phyloP scores from a whole-genome alignment of 2,797 vertebrate genomes.

The Vultur gryphus region DNA sequence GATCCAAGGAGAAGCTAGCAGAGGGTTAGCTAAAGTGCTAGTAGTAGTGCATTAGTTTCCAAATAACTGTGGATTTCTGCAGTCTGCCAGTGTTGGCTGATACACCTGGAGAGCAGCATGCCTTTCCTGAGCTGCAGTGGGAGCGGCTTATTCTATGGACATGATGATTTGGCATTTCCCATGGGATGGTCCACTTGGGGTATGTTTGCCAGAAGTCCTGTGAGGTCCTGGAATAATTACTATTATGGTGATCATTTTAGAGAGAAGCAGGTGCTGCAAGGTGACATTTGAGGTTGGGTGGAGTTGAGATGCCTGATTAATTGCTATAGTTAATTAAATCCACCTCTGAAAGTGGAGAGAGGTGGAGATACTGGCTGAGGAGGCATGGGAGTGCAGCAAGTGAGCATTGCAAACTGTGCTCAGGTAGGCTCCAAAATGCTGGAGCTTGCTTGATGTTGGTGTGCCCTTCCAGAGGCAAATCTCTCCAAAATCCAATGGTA shows the following conservation, averaged over 20 bases:
- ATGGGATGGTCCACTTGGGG: background rate
- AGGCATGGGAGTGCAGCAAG: background rate
- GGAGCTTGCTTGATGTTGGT: background rate
- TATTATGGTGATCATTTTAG: background rate
- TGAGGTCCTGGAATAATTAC: constrained; percentile 4
- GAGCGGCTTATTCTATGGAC: background rate
- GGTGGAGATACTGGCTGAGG: background rate
- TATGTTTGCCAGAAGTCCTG: background rate
- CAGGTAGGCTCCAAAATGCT: background rate
- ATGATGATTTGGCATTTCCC: background rate
- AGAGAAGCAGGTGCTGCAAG: background rate
- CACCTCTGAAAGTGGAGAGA: background rate
- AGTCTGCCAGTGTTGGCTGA: background rate
- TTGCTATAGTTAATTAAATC: constrained; percentile 25
- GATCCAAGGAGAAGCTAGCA: background rate
- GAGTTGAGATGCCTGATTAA: constrained; percentile 28
- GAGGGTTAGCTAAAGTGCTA: background rate
- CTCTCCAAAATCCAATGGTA: background rate
- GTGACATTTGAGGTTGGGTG: constrained; percentile 14
- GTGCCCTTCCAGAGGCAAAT: background rate
- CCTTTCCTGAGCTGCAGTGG: background rate
- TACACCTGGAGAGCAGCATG: background rate
- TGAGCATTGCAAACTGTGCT: background rate
- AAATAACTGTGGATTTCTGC: background rate
- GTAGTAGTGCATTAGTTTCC: background rate